A percentile compares a stretch with the other conserved stretches of the same genome.
Evolutionary conservation across 53 echinoderm and acorn worm species (phyloP).

Genomic region (Temnopleurus reevesii): DNA sequence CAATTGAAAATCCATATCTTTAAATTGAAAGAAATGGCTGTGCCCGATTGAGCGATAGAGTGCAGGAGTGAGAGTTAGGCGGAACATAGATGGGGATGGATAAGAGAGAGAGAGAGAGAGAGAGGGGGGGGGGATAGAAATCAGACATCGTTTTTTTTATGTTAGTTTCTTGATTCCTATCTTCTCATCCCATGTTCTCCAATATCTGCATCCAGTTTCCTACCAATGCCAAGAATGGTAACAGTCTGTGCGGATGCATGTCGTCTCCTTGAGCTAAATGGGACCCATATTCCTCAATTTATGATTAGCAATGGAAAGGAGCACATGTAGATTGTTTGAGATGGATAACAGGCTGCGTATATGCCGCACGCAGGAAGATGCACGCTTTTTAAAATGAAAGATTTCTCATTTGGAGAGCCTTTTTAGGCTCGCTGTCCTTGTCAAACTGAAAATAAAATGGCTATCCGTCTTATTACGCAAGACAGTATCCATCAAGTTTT

Average conservation of each 20-base stretch:
- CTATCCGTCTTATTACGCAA: background rate
- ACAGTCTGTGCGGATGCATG: constrained; percentile 27
- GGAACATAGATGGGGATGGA: background rate
- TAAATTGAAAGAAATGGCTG: constrained; percentile 44
- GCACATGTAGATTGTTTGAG: constrained; percentile 10
- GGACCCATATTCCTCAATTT: constrained; percentile 23
- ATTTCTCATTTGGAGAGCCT: constrained; percentile 9
- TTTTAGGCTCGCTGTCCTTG: background rate
- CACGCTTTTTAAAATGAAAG: background rate
- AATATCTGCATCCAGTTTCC: constrained; percentile 29
- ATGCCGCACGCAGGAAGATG: background rate
- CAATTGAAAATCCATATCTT: constrained; percentile 53
- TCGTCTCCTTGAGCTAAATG: constrained; percentile 35
- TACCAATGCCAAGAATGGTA: constrained; percentile 29
- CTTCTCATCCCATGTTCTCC: constrained; percentile 8
- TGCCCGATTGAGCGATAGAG: constrained; percentile 10
- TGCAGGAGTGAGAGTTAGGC: background rate
- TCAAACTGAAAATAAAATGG: background rate
- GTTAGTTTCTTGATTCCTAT: background rate
- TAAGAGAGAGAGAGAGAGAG: background rate
- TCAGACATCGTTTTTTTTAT: background rate
- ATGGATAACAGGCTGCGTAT: background rate
- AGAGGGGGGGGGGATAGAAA: background rate
- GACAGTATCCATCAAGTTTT: constrained; percentile 16
- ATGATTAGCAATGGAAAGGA: constrained; percentile 13